These are phyloP conservation scores for Peromyscus polionotus DNA, from an alignment of 2,113 vertebrate species.

Conservation along the genomic window DNA sequence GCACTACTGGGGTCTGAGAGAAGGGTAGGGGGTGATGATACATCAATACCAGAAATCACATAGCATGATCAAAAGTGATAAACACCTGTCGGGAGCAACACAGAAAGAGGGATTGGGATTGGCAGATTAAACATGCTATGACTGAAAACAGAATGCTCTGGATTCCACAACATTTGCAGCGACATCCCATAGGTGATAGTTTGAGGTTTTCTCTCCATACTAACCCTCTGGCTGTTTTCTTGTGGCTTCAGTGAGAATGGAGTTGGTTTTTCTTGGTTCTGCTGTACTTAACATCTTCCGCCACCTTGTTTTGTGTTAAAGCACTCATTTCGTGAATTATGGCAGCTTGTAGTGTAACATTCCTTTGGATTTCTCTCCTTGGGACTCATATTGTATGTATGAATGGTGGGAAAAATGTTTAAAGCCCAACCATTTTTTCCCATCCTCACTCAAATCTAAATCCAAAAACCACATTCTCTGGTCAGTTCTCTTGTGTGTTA, in stretches of 20 bases:
- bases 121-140: background rate
- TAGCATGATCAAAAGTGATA: background rate
- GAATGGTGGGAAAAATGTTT: slow-evolving; percentile 17
- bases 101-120: background rate
- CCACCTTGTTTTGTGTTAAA: background rate
- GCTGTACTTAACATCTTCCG: background rate
- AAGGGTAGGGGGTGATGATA: background rate
- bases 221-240: background rate
- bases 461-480: background rate
- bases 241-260: background rate
- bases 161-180: background rate
- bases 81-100: background rate
- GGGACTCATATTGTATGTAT: background rate
- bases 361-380: slow-evolving; percentile 4
- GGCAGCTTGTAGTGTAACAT: background rate
- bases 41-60: background rate
- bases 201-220: background rate
- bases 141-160: background rate
- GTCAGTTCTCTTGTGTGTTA: background rate
- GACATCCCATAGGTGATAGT: background rate
- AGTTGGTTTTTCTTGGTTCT: background rate
- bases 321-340: background rate
- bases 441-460: background rate
- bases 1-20: background rate
- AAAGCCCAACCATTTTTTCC: background rate